Evolutionary conservation across 2,113 vertebrate genomes (phyloP), one percentile per base, ranked within the genome.

Genomic region (Cyprinodon tularosa): DNA sequence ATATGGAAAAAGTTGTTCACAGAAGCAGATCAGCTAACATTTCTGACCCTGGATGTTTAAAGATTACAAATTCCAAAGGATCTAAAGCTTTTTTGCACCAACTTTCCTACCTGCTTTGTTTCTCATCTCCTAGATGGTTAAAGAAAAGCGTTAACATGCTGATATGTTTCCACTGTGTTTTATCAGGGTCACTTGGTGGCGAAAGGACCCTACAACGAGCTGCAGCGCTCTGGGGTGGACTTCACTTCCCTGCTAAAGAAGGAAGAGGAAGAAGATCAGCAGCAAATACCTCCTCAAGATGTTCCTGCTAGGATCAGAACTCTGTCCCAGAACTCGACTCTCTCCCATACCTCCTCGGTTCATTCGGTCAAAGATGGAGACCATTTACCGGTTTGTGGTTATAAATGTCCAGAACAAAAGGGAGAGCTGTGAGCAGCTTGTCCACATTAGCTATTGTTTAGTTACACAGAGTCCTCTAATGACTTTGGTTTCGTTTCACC

Each of bases 201-300:
- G 20, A 95, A 94, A 78, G 98, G 97, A 77, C 97, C 95, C 1
- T 99, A 96, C 82, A 84, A 91, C 0, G 96, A 97, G 76, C 96
- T 98, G 80, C 94, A 95, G 88, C 94, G 85, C 77, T 98, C 95
- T 0, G 97, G 98, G 59, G 39, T 99, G 71, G 97, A 99, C 90
- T 99, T 99, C 92, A 95, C 96, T 74, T 96, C 96, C 68, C 90
- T 99, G 77, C 89, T 99, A 85, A 96, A 96, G 90, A 95, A 96
- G 38, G 96, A 97, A 0, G 91, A 92, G 0, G 97, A 98, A 0
- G 92, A 94, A 37, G 77, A 90, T 65, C 44, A 76, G 8, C 86
- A 83, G 42, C 77, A 71, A 62, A n/a, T 59, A 44, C n/a, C 61
- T 0, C 38, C 70, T 3, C 47, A 45, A 0, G 89, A 88, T 12